Evolutionary conservation across 2,113 vertebrate genomes (phyloP), one percentile per base, ranked within the genome.

Genomic region (Ondatra zibethicus): DNA sequence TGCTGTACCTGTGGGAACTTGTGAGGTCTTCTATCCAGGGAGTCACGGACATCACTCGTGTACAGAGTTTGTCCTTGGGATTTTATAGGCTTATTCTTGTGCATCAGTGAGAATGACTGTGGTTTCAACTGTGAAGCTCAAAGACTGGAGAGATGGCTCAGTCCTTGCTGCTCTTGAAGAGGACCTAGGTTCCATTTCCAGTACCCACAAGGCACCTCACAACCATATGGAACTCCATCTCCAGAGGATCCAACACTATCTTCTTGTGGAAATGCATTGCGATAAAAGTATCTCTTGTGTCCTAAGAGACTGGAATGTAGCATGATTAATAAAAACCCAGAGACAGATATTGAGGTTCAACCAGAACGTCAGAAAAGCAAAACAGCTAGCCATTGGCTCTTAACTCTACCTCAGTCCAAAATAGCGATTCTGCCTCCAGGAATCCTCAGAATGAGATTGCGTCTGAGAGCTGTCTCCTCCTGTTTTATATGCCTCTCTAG

Each of bases 121-220:
- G 55, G 42, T 84, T 82, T 93, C 81, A 96, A 94, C 81, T 87
- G 68, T 90, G 65, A 90, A 89, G 19, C 65, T 92, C 13, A 65
- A 11, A 19, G 39, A 6, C 39, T 85, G 16, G 61, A 85, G 82
- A 45, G 61, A 21, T 47, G 61, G 58, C 3, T 65, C 58, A 85
- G 9, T 31, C 31, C 29, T 47, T 19, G 61, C 2, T 65, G 14
- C 61, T 66, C 27, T 33, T 85, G 16, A 45, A 45, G 61, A 65
- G 8, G 27, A 85, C 58, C 61, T 85, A 9, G 27, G 27, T 42
- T 45, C 27, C 14, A 65, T 65, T 65, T 7, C 39, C 61, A 47
- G 58, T 27, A 66, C 39, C 61, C 39, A 45, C 14, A 65, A 31
- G 39, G 0, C 16, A 45, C 4, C 14, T 85, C 27, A 47, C 27